A percentile compares a stretch with the other conserved stretches of the same genome.
Conservation (phyloP, 2,113 vertebrate species). For the Strigops habroptila region DNA sequence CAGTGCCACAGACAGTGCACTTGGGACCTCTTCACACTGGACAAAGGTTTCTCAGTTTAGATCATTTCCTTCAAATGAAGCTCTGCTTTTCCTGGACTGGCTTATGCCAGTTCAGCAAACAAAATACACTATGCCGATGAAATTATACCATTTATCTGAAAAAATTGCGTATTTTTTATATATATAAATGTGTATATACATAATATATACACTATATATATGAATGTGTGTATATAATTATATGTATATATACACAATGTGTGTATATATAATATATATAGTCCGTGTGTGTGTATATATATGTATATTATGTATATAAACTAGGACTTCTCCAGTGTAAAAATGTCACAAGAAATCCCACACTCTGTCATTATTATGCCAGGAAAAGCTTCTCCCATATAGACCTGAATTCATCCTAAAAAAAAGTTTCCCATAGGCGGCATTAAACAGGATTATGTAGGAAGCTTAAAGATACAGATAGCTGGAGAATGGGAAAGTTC, state of each 20-base stretch:
- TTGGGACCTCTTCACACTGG: neutral
- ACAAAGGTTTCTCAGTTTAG: neutral
- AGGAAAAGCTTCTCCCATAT: neutral
- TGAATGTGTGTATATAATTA: neutral
- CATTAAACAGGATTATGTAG: neutral
- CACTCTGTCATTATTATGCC: neutral
- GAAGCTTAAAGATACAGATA: slow-evolving; percentile 4
- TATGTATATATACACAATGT: neutral
- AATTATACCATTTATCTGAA: neutral
- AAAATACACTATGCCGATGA: neutral
- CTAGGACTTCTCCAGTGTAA: neutral
- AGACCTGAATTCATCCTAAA: neutral
- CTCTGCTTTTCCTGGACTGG: neutral
- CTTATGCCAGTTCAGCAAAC: neutral
- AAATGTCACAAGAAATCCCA: slow-evolving; percentile 7
- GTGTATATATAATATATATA: neutral
- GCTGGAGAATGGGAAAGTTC: neutral
- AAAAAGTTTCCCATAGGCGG: neutral
- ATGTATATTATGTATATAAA: rapidly evolving
- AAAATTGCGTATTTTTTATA: neutral
- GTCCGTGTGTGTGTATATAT: neutral
- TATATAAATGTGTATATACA: neutral
- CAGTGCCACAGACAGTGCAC: neutral
- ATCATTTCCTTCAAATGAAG: neutral
- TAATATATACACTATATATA: rapidly evolving